Base-by-base conservation (phyloP, 1,140 invertebrate genomes). In the Magallana ariakensis region DNA sequence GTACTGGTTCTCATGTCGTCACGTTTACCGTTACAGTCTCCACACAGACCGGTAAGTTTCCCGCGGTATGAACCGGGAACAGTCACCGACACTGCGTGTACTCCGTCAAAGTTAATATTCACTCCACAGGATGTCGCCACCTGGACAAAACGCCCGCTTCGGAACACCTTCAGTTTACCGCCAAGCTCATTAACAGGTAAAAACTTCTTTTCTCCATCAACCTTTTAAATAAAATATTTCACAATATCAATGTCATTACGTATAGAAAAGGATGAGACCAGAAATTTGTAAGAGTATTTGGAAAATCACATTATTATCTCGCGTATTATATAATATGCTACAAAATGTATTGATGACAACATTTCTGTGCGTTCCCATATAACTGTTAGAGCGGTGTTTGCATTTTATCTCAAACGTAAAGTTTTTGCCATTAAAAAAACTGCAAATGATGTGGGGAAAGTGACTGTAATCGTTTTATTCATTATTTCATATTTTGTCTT, bases 51-150 rank as follows among this genome's bases (percentile, higher is more conserved):
- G 8, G 55, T 57, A 82, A 92, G 82, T 87, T 96, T 96, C 13
- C 96, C 95, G 62, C 96, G 3, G 93, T 96, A 98, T 1, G 94
- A 94, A 4, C 96, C 96, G 0, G 97, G 97, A 16, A 97, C 97
- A 8, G 55, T 96, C 0, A 99, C 96, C 95, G 98, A 88, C 6
- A 89, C 90, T 9, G 90, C 66, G 19, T 91, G 90, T 9, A 58
- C 96, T 1, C 98, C 97, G 92, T 98, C 97, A 97, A 98, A 99
- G 7, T 97, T 94, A 13, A 99, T 95, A 89, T 97, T 83, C 10
- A 92, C 84, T 1, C 92, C 92, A 86, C 89, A 90, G 7, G 86
- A 57, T 19, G 87, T 86, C 57, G 81, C 87, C 22, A 90, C 57
- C 54, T 89, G 88, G 1, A 91, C 85, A 56, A 57, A 88, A 46